Conservation (phyloP, 1,140 invertebrate species). For the Antheraea mylitta region DNA sequence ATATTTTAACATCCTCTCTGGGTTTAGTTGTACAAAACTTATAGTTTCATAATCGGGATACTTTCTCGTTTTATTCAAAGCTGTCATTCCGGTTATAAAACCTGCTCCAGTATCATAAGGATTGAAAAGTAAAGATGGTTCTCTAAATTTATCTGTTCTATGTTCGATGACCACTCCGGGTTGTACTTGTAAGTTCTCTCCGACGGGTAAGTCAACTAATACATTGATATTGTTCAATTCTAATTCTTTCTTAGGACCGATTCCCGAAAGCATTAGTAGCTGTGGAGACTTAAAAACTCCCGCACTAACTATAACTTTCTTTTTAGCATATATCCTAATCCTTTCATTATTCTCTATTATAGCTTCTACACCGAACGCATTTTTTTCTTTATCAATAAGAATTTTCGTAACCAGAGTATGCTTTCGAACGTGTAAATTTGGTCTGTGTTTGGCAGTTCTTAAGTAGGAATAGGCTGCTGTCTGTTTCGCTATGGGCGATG, state of each 20-base stretch:
- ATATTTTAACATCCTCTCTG: not conserved
- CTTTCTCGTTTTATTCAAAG: constrained; percentile 1
- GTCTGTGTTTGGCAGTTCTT: constrained; percentile 74
- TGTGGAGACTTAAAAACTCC: constrained; percentile 73
- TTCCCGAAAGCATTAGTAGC: constrained; percentile 81
- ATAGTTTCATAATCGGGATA: constrained; percentile 12
- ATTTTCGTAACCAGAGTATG: constrained; percentile 80
- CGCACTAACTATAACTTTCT: constrained; percentile 81
- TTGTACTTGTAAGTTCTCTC: constrained; percentile 80
- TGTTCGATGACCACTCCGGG: constrained; percentile 23
- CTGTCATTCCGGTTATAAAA: constrained; percentile 7
- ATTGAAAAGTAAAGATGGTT: constrained; percentile 1
- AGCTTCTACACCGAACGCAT: constrained; percentile 23
- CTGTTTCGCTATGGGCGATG: constrained; percentile 84
- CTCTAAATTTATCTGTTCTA: constrained; percentile 1
- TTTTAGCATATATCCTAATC: constrained; percentile 46
- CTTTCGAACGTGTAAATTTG: constrained; percentile 83
- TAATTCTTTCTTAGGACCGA: constrained; percentile 77
- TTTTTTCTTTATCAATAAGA: constrained; percentile 60
- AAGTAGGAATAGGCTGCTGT: constrained; percentile 87
- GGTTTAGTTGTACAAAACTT: constrained; percentile 9
- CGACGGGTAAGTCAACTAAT: constrained; percentile 78
- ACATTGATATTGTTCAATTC: constrained; percentile 48
- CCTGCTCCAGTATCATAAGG: not conserved
- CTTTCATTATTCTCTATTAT: constrained; percentile 15